Conservation (phyloP, 2,797 vertebrate species). For the Euthynnus affinis region DNA sequence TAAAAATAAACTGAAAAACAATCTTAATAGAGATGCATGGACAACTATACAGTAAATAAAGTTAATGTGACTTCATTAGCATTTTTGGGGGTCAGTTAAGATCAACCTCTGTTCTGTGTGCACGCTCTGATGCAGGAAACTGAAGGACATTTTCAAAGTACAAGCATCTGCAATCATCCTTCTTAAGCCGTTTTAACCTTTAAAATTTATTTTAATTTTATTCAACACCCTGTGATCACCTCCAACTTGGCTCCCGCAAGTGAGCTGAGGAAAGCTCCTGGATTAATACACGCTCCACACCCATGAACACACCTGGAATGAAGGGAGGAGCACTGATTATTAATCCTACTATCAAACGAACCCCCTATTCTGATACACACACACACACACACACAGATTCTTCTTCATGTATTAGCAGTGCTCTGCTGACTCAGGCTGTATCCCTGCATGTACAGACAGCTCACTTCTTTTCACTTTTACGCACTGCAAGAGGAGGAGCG, state of each 20-base stretch:
- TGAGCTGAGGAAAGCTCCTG: constrained; percentile 8
- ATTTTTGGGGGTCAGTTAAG: neutral
- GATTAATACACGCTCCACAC: constrained; percentile 40
- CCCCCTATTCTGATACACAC: constrained; percentile 2
- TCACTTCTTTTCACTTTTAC: neutral
- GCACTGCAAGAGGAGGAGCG: neutral
- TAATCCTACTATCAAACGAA: constrained; percentile 14
- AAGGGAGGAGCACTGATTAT: constrained; percentile 24
- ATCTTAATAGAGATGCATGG: too few relatives aligned
- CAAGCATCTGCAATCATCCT: neutral
- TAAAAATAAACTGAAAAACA: too few relatives aligned
- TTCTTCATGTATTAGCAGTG: neutral
- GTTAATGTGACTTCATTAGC: too few relatives aligned
- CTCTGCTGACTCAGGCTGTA: constrained; percentile 30
- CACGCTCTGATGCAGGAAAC: neutral
- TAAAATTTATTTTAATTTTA: constrained; percentile 5
- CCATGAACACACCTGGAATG: constrained; percentile 49
- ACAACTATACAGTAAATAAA: too few relatives aligned
- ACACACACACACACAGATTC: constrained; percentile 5
- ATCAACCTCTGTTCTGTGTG: neutral
- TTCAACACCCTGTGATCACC: neutral
- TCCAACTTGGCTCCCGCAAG: constrained; percentile 23
- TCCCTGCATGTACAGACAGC: constrained; percentile 52
- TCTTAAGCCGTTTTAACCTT: neutral
- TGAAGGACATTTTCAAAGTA: neutral